Percentiles rank a stretch among this genome's conserved stretches.
Conservation (phyloP, 2,888 invertebrate genomes). For the Allygus modestus region DNA sequence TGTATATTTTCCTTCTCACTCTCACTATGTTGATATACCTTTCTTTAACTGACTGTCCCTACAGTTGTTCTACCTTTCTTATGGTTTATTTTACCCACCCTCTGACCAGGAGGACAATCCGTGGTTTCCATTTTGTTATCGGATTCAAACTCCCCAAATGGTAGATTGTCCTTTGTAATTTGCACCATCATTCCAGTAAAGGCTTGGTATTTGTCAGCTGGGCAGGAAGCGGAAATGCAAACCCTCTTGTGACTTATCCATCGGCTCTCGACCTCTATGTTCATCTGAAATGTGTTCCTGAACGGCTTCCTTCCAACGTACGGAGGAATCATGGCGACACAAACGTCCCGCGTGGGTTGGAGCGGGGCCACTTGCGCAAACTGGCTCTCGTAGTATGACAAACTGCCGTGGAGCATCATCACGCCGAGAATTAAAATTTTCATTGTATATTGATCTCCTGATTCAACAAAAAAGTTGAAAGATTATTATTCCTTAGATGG, state of each 20-base stretch:
- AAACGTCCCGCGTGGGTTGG: constrained; percentile 29
- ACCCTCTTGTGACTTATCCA: constrained; percentile 49
- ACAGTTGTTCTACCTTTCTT: too few relatives aligned
- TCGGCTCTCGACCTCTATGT: constrained; percentile 16
- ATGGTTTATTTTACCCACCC: background rate
- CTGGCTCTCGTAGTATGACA: constrained; percentile 27
- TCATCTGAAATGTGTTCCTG: constrained; percentile 1
- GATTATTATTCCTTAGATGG: too few relatives aligned
- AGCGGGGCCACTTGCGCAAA: constrained; percentile 22
- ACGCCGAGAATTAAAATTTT: background rate
- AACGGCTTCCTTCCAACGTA: constrained; percentile 29
- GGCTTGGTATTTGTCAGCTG: constrained; percentile 19
- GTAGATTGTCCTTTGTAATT: constrained; percentile 26
- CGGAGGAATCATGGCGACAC: constrained; percentile 45
- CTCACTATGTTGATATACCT: too few relatives aligned
- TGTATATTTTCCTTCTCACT: too few relatives aligned
- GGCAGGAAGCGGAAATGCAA: background rate
- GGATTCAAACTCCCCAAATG: constrained; percentile 23
- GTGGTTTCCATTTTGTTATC: constrained; percentile 18
- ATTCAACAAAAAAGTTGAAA: background rate
- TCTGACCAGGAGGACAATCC: constrained; percentile 24
- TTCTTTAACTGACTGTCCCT: too few relatives aligned
- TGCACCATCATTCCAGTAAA: constrained; percentile 46
- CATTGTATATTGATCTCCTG: background rate
- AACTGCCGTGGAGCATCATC: background rate